Evolutionary conservation across 2,113 vertebrate genomes (phyloP), one percentile per base, ranked within the genome.

Genomic region (Siniperca chuatsi): DNA sequence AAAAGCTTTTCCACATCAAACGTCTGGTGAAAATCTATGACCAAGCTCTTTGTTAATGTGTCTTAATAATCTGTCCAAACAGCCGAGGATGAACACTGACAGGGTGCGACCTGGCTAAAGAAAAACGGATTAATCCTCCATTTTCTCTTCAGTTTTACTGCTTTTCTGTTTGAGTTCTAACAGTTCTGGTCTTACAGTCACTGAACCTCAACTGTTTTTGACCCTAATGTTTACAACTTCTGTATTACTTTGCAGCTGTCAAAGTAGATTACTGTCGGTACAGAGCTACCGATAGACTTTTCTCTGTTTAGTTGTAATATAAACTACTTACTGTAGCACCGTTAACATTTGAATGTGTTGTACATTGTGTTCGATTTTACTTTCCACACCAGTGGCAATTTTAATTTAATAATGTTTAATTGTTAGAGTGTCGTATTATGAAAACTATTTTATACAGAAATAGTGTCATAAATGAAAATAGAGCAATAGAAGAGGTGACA

Each of bases 1-100:
- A 94, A 62, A 97, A 97, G 85, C 95, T 98, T 37, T 96, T 96
- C 89, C 96, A 97, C 88, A 95, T 98, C 93, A 98, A 98, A 80
- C 87, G 84, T 58, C 93, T 97, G 93, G 97, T 98, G 75, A 96
- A 95, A 87, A 90, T 94, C 74, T 97, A 96, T 0, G 97, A 97
- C 93, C 93, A 95, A 70, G 91, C 89, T 48, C 88, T 95, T 23
- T 95, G 93, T 9, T 96, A 93, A 76, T 35, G 12, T 12, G 20
- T 29, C 9, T 55, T 42, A 8, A 61, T 78, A 54, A 55, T 37
- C 18, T n/a, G 46, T 54, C 16, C 37, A 18, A 64, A 69, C 46
- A 37, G 40, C 33, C 23, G 65, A 57, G 42, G 44, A 78, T 35
- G 42, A 50, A 67, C 73, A 37, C 70, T 33, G 44, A 44, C 70